Conservation (phyloP, 1,140 invertebrate genomes). For the Drosophila saltans region DNA sequence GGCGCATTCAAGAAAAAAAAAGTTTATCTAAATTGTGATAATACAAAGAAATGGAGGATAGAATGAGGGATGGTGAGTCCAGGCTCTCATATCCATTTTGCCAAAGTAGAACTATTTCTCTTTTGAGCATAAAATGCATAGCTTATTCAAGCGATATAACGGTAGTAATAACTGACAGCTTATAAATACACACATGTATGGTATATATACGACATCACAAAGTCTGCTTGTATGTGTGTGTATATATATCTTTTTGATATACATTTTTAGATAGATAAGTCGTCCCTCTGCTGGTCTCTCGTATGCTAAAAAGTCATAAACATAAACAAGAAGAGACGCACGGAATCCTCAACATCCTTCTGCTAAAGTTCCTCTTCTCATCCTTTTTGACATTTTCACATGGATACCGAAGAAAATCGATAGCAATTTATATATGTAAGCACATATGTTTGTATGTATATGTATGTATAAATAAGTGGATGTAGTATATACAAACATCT, state of each 20-base stretch:
- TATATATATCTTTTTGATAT: slow-evolving; percentile 24
- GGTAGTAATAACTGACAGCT: slow-evolving; percentile 6
- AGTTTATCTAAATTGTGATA: not conserved
- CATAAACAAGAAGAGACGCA: slow-evolving; percentile 62
- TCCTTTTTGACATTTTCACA: slow-evolving; percentile 46
- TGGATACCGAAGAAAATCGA: slow-evolving; percentile 76
- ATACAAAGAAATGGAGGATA: not conserved
- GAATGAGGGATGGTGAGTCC: no score
- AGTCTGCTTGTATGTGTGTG: no score
- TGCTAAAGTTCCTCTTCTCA: not conserved
- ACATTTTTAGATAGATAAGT: slow-evolving; percentile 28
- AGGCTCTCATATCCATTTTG: not conserved
- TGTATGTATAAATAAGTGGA: not conserved
- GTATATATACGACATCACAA: no score
- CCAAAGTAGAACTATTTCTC: slow-evolving; percentile 8
- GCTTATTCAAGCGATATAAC: slow-evolving; percentile 15
- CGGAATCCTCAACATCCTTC: not conserved
- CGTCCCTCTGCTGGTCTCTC: slow-evolving; percentile 8
- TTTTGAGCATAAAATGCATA: not conserved
- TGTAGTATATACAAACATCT: not conserved
- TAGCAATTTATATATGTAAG: slow-evolving; percentile 53
- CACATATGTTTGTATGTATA: slow-evolving; percentile 26
- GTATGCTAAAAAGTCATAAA: slow-evolving; percentile 70
- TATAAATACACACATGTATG: slow-evolving; percentile 10
- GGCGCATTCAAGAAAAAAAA: not conserved